Percentiles rank a stretch among this genome's conserved stretches.
These are phyloP conservation scores for Drepana falcataria DNA, from an alignment of 2,888 invertebrate genomes.

Conservation along the genomic window DNA sequence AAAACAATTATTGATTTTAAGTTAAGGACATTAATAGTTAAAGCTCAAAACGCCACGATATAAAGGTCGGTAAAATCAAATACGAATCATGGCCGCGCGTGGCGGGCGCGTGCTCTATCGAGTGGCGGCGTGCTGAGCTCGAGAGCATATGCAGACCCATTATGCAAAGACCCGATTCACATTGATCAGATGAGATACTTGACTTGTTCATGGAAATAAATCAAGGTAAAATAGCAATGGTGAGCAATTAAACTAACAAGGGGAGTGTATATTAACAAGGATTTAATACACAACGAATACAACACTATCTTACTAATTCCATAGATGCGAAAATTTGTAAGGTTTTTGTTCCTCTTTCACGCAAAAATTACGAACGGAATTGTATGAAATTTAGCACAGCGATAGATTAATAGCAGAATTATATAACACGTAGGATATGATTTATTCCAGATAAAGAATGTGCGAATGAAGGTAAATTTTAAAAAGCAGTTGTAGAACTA, in stretches of 20 bases:
- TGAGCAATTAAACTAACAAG: background rate
- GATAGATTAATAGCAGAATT: too few species aligned
- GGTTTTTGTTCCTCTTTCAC: too few species aligned
- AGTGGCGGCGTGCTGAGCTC: conserved; percentile 62
- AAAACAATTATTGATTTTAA: background rate
- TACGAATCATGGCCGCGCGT: conserved; percentile 46
- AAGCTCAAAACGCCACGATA: conserved; percentile 11
- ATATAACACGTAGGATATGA: too few species aligned
- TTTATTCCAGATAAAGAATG: too few species aligned
- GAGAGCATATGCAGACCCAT: conserved; percentile 60
- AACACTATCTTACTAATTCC: too few species aligned
- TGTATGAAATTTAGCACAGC: too few species aligned
- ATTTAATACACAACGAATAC: background rate
- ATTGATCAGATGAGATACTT: conserved; percentile 9
- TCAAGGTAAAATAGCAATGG: background rate
- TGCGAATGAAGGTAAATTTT: too few species aligned
- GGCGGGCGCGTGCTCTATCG: conserved; percentile 48
- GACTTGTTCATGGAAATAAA: conserved; percentile 1
- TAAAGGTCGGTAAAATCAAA: conserved; percentile 20
- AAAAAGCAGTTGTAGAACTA: too few species aligned
- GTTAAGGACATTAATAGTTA: background rate
- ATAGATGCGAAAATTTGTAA: too few species aligned
- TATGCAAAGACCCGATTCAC: conserved; percentile 12
- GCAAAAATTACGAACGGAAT: too few species aligned
- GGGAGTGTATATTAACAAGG: background rate